phyloP scores from a whole-genome alignment of 1,140 invertebrate species.

The Meloidogyne hapla region DNA sequence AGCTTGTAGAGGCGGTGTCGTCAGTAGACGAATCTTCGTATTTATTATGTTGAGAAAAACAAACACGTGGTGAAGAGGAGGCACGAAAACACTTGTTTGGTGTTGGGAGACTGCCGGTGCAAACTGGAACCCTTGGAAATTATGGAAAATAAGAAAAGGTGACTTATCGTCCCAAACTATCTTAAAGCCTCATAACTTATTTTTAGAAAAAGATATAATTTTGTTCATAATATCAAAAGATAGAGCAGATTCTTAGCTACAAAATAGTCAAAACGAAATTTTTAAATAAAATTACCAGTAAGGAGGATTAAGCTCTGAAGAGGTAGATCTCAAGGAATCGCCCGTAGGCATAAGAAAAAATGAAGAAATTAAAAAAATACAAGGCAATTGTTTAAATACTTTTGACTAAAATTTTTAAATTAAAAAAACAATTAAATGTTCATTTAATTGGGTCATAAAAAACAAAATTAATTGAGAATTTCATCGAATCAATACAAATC shows the following conservation, averaged over 20 bases:
- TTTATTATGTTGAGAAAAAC: slow-evolving; percentile 5
- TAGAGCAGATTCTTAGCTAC: neutral
- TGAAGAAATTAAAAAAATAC: neutral
- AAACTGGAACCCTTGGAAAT: neutral
- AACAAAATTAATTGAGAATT: neutral
- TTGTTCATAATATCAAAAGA: neutral
- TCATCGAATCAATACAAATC: neutral
- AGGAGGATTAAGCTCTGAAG: slow-evolving; percentile 72
- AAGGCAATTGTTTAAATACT: neutral
- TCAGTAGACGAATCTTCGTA: neutral
- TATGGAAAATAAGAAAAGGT: no score
- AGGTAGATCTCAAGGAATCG: neutral
- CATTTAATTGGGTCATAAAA: no score
- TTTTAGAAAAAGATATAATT: neutral
- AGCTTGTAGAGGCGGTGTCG: neutral
- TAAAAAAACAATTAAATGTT: neutral
- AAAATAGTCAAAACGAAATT: neutral
- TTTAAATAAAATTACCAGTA: neutral
- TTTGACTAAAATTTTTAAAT: neutral
- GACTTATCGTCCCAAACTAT: no score
- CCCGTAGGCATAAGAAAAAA: slow-evolving; percentile 44
- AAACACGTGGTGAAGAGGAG: neutral
- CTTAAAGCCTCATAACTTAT: no score
- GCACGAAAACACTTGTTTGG: neutral
- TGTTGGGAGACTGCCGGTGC: no score